Base-by-base conservation (phyloP, 2,797 vertebrate species). In the Sorex maritimensis region DNA sequence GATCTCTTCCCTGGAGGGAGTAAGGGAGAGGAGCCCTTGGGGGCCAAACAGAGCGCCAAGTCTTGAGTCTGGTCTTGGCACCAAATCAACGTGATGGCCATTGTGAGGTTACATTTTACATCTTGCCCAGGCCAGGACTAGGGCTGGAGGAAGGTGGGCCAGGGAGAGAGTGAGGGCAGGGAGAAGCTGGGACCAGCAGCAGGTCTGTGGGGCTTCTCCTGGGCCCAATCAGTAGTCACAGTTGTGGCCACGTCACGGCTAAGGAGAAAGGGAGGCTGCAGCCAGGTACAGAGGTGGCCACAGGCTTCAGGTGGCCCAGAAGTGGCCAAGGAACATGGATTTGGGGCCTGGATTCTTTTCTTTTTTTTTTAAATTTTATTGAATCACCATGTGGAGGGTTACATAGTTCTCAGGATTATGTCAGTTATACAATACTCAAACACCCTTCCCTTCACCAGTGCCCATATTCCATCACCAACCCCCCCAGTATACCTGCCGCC, bases 101-200 rank as follows among this genome's bases (percentile, higher is more conserved):
- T 2, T 68, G 10, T 34, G 28, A 24, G 77, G 3, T 14, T 21
- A 13, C 19, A 21, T 21, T 21, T 58, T 58, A 58, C 6, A 58
- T 58, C 55, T 14, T 21, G 13, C 55, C 55, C 55, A 80, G 17
- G 6, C 15, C 15, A 2, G 4, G 14, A 61, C 21, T 1, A 0
- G 1, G 52, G 49, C 2, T 0, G 52, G 21, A 26, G 49, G 79
- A 8, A 4, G 65, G 28, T 14, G 65, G 1, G 23, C 6, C n/a
- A 3, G n/a, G 0, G 0, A 24, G 75, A 68, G 44, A 8, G 1
- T 14, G 49, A 23, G 10, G 49, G 46, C 63, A 28, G 46, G 4
- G 10, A 30, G 67, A 52, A 19, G 75, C 61, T 19, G 38, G 14
- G 34, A 34, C 2, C 6, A 17, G 0, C 0, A 19, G 6, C 2